Conservation (phyloP, 2,888 invertebrate species). For the Cistogaster globosa region DNA sequence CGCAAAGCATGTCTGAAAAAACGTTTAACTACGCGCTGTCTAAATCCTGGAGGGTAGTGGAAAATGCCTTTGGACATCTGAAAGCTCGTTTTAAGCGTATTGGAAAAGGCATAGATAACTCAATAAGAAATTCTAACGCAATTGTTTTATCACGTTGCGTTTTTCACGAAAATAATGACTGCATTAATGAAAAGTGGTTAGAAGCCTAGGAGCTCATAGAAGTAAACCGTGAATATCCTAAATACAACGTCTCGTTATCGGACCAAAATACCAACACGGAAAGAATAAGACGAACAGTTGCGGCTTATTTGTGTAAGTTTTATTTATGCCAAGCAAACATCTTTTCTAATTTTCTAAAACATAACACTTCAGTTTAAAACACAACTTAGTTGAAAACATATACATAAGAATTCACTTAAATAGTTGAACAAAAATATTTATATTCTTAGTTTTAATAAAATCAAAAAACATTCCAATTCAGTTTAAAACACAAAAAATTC, state of each 20-base stretch:
- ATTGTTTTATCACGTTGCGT: slow-evolving; percentile 4
- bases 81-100: too few relatives aligned
- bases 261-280: slow-evolving; percentile 5
- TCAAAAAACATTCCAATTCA: too few relatives aligned
- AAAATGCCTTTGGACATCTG: too few relatives aligned
- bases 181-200: neutral
- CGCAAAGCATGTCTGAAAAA: too few relatives aligned
- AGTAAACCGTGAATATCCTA: neutral
- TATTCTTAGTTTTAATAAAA: too few relatives aligned
- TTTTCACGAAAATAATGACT: slow-evolving; percentile 19
- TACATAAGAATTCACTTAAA: too few relatives aligned
- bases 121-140: slow-evolving; percentile 1
- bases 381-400: neutral
- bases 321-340: neutral
- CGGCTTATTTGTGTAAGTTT: slow-evolving; percentile 35
- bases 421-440: too few relatives aligned
- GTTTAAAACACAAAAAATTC: too few relatives aligned
- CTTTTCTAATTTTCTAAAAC: neutral
- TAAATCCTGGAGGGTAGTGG: too few relatives aligned
- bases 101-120: too few relatives aligned
- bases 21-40: too few relatives aligned
- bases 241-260: neutral
- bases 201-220: neutral
- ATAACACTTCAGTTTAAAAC: neutral
- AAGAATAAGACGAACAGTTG: slow-evolving; percentile 42